Evolutionary conservation across 2,113 vertebrate genomes (phyloP), one percentile per base, ranked within the genome.

Genomic region (Ifrita kowaldi): DNA sequence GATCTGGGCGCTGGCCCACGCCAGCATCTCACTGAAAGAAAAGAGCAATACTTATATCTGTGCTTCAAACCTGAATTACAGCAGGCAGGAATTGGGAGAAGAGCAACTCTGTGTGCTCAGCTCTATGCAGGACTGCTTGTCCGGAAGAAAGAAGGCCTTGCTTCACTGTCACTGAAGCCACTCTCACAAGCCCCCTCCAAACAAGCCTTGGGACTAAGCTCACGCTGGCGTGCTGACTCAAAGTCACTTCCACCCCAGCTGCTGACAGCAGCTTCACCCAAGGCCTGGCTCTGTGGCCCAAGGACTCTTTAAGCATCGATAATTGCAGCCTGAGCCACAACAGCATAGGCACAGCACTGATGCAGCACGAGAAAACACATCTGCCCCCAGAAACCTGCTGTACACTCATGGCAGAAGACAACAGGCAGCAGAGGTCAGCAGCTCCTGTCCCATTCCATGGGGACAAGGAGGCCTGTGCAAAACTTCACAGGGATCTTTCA

Each of bases 1-100:
- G 90, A 99, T 99, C 96, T 99, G 99, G 13, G 99, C 99, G 4
- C 99, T 99, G 95, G 99, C 99, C 99, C 99, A 99, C 0, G 99
- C 99, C 93, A 99, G 97, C 98, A 99, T 99, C 97, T 99, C 99
- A 95, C 99, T 99, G 97, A 30, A 64, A 90, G 52, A 86, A 96
- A 74, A 78, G 23, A 89, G 41, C 11, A 53, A 94, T 32, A 93
- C 11, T 46, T 2, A 0, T 26, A 27, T 70, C 52, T 77, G 6
- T 6, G 4, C 50, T 68, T 93, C 68, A 69, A 52, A 79, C 20
- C 5, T 20, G 16, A 44, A 27, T 55, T 60, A 46, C 32, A 73
- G 32, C 10, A 82, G 64, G 27, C 24, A 46, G 26, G 81, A 79
- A 67, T 0, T 28, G 22, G 22, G 39, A 78, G 15, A 68, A 41